phyloP scores from a whole-genome alignment of 2,113 vertebrate genomes.

The Leucosticte australis region DNA sequence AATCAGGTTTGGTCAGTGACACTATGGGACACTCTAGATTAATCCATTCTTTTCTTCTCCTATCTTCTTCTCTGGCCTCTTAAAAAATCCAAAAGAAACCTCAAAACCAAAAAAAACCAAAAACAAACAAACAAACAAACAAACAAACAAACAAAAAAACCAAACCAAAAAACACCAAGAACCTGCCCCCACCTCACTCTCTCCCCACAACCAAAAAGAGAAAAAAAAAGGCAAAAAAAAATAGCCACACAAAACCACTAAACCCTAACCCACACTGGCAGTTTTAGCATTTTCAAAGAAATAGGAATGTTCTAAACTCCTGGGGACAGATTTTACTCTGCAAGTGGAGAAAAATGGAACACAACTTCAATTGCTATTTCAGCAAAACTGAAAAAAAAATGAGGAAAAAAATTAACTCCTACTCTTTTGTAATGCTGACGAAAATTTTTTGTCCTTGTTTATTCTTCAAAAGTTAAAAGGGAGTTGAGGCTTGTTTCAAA shows the following conservation, averaged over 20 bases:
- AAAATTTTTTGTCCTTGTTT: background rate
- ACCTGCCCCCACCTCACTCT: background rate
- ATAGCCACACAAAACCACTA: background rate
- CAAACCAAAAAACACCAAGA: background rate
- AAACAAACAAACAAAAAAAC: too few species aligned
- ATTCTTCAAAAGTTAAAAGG: background rate
- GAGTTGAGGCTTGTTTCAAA: background rate
- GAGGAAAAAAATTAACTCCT: background rate
- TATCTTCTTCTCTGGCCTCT: background rate
- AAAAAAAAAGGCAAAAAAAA: too few species aligned
- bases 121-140: background rate
- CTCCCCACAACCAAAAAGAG: fast-evolving
- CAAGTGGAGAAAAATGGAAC: background rate
- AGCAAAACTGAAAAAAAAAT: background rate
- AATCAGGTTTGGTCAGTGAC: background rate
- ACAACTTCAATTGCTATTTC: background rate
- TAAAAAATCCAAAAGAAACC: background rate
- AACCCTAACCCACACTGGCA: background rate
- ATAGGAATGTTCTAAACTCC: background rate
- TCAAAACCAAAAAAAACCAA: background rate
- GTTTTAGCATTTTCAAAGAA: background rate
- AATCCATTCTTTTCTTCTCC: background rate
- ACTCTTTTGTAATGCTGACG: background rate
- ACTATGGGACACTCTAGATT: background rate
- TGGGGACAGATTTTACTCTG: background rate